Base-by-base conservation (phyloP, 2,797 vertebrate genomes). In the Sparus aurata region DNA sequence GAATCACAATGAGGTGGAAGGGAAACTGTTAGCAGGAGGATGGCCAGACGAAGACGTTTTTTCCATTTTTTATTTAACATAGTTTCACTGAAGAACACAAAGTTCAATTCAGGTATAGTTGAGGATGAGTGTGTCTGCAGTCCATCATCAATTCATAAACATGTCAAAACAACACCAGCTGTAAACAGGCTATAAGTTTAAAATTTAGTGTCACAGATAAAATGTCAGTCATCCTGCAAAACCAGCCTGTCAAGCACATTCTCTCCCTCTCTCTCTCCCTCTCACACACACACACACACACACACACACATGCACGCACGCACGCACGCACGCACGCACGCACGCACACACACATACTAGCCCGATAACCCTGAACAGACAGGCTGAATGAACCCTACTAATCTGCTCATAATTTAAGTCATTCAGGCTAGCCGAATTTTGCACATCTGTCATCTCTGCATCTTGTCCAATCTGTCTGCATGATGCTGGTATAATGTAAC, bases 361-460 rank as follows among this genome's bases (percentile, higher is more conserved):
- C 47, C 59, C 6, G 75, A 72, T 30, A 81, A 55, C 77, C 72
- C 71, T 73, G 72, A 50, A 61, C 84, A 70, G 83, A 82, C 85
- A 85, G 79, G 73, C 80, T 79, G 82, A 81, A 61, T 69, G 77
- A 77, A 74, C 85, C 75, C 75, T 82, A 80, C 75, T 93, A 91
- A 91, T 93, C 92, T 93, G 87, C 86, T 89, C 90, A 89, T 88
- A 88, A 90, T 90, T 90, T 79, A 82, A 87, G 80, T 86, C 77
- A 86, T 84, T 67, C 84, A 73, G 77, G 69, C 69, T 75, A 58
- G 58, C 68, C n/a, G 71, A 80, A 86, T 87, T 91, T 82, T 91
- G 78, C 85, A 92, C 90, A 93, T 92, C 91, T 92, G 89, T 85
- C 88, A 83, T 82, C 46, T 69, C 50, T 76, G 25, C 76, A 67